phyloP scores from a whole-genome alignment of 2,113 vertebrate genomes.

The Propithecus coquereli region DNA sequence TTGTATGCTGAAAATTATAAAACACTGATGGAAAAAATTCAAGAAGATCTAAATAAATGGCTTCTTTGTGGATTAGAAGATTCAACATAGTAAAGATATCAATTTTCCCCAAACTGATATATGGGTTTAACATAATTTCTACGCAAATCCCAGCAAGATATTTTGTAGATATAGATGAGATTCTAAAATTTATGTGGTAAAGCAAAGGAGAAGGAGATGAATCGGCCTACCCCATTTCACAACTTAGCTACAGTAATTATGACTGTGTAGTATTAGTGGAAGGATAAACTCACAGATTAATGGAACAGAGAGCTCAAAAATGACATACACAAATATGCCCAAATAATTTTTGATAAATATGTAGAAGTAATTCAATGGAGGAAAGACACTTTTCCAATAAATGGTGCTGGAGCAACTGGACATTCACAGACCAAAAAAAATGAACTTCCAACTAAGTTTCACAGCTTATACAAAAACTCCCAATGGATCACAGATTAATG shows the following conservation, averaged over 20 bases:
- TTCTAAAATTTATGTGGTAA: conserved; percentile 12
- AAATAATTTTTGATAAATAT: neutral
- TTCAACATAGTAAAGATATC: neutral
- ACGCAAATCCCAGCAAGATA: neutral
- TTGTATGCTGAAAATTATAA: neutral
- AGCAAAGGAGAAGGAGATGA: neutral
- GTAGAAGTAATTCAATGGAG: neutral
- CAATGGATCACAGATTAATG: neutral
- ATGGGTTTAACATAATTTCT: neutral
- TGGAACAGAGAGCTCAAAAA: neutral
- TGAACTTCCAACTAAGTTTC: neutral
- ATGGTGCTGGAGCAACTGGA: neutral
- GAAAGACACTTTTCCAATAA: neutral
- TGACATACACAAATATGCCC: neutral
- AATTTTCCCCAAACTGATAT: neutral
- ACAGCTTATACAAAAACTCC: neutral
- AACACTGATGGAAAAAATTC: neutral
- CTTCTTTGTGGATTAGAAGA: neutral
- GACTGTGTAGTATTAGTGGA: neutral
- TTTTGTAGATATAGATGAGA: neutral
- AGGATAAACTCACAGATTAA: neutral
- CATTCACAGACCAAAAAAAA: neutral
- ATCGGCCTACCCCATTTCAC: neutral
- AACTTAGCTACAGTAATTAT: neutral
- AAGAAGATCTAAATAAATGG: neutral